Base-by-base conservation (phyloP, 1,140 invertebrate genomes). In the Agrilus planipennis region DNA sequence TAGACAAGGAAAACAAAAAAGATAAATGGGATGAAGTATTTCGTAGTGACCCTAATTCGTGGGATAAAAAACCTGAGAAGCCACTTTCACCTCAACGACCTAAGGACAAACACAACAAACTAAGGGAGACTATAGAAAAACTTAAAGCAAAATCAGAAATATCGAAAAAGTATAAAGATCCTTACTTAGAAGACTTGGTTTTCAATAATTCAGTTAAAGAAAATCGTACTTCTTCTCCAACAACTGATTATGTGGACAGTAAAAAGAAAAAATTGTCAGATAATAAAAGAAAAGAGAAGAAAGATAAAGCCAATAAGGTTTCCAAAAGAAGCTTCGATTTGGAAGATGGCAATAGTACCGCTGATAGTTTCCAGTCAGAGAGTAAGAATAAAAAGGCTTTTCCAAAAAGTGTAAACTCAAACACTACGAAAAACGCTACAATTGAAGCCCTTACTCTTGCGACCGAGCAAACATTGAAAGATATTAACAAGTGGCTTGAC, bases 401-500 rank as follows among this genome's bases (percentile, higher is more conserved):
- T 40, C 43, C 30, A 19, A 15, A 21, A 6, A 51, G 49, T 16
- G 47, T 25, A 28, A 41, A 37, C 42, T 14, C 16, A 34, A 34
- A 23, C n/a, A 19, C 41, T 12, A n/a, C n/a, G n/a, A 56, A 51
- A 47, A 54, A 42, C 38, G 45, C 40, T 32, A 47, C 37, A 38
- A 77, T 84, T 40, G 81, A 85, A 55, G 84, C 83, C 1, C 62
- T 89, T 2, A 77, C 78, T 53, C 67, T 79, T 47, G 79, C 79
- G 3, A 83, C 79, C 0, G 84, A 88, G 60, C 81, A 88, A 66
- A 85, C 84, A 15, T 65, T 88, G 3, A 85, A 87, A 71, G 85
- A 89, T 57, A 86, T 89, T 16, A 88, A 84, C 53, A 85, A 86
- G 54, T 88, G 84, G 84, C 61, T 90, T 29, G 84, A 88, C 55